A percentile compares a stretch with the other conserved stretches of the same genome.
phyloP scores from a whole-genome alignment of 1,140 invertebrate species.

The Magallana ariakensis region DNA sequence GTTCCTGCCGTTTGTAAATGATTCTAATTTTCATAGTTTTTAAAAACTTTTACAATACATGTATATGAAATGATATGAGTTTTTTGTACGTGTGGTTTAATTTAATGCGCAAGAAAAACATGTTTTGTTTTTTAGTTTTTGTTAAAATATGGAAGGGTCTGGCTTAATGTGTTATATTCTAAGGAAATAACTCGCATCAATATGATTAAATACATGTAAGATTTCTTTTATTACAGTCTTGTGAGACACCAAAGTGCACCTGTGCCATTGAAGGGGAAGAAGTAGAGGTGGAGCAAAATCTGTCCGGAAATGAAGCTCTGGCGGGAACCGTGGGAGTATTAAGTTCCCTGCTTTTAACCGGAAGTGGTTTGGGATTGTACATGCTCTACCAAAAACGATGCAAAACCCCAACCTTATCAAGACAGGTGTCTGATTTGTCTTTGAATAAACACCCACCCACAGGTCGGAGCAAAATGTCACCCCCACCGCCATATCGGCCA shows the following conservation, averaged over 20 bases:
- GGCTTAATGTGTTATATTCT: no score
- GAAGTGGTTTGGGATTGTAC: conserved; percentile 52
- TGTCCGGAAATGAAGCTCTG: conserved; percentile 49
- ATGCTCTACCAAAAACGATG: conserved; percentile 32
- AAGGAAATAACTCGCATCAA: no score
- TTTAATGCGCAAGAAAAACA: no score
- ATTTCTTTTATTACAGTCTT: neutral
- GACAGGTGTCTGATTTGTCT: conserved; percentile 15
- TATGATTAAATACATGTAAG: no score
- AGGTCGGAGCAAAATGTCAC: conserved; percentile 2
- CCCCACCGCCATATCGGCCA: neutral
- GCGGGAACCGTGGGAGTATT: conserved; percentile 49
- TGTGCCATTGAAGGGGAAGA: conserved; percentile 39
- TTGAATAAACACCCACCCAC: neutral
- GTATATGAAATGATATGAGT: no score
- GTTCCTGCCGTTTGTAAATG: no score
- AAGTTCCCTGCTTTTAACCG: conserved; percentile 52
- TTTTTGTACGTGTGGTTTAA: no score
- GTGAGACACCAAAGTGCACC: conserved; percentile 34
- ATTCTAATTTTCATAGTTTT: no score
- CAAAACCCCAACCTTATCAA: neutral
- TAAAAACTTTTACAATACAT: no score
- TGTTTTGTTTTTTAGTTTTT: no score
- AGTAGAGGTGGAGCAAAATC: conserved; percentile 45
- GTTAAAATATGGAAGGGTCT: no score